Conservation (phyloP, 2,113 vertebrate species). For the Elachura formosa region DNA sequence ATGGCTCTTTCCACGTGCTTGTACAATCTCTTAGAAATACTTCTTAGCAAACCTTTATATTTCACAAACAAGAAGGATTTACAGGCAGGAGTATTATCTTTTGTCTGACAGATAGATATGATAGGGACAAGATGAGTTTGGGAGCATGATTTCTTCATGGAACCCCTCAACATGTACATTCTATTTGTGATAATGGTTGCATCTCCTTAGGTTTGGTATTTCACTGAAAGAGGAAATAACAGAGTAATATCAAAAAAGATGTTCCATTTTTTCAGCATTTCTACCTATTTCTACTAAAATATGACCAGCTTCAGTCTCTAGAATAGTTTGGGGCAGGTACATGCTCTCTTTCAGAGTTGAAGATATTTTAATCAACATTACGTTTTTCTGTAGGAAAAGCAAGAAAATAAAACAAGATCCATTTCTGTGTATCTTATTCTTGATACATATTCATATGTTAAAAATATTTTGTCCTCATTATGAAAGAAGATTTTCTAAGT, state of each 20-base stretch:
- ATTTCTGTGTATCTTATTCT: not conserved
- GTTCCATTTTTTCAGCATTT: not conserved
- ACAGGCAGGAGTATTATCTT: not conserved
- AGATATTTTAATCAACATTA: not conserved
- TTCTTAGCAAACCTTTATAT: not conserved
- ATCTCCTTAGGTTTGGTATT: not conserved
- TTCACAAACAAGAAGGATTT: not conserved
- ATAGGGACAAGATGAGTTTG: not conserved
- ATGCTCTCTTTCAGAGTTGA: not conserved
- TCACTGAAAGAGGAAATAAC: not conserved
- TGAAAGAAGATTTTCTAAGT: not conserved
- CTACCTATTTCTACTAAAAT: not conserved
- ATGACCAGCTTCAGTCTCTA: not conserved
- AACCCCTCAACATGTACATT: not conserved
- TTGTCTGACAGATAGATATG: not conserved
- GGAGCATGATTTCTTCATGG: not conserved
- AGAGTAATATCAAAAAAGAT: not conserved
- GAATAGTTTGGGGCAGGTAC: not conserved
- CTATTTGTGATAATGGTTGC: not conserved
- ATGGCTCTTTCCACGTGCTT: not conserved
- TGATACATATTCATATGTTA: not conserved
- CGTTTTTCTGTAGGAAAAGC: not conserved
- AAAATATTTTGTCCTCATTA: not conserved
- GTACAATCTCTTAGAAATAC: not conserved
- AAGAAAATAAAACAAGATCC: not conserved